These are phyloP conservation scores for Tragelaphus oryx DNA, from an alignment of 2,797 vertebrate species.

Conservation along the genomic window DNA sequence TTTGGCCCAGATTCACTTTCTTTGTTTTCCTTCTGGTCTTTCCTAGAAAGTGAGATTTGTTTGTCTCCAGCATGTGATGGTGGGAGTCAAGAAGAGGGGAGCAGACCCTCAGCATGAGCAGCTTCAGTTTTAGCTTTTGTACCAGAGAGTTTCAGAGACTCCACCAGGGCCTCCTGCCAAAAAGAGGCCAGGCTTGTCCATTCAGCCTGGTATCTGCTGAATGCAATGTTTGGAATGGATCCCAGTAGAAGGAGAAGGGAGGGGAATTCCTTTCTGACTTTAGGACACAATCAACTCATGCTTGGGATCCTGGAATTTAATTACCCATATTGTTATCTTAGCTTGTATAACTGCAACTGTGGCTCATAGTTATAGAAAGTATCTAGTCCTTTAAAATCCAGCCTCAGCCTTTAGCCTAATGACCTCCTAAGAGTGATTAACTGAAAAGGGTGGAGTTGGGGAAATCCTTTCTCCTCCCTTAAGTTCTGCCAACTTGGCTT, in stretches of 20 bases:
- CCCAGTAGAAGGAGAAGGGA: not conserved
- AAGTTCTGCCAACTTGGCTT: slow-evolving; percentile 59
- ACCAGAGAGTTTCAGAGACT: not conserved
- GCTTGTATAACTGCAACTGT: not conserved
- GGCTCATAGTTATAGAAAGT: slow-evolving; percentile 35
- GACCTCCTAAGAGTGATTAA: slow-evolving; percentile 58
- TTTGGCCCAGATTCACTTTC: not conserved
- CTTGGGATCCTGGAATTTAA: slow-evolving; percentile 42
- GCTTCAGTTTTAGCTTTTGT: not conserved
- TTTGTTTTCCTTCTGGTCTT: slow-evolving; percentile 15
- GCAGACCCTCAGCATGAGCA: not conserved
- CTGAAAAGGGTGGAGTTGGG: slow-evolving; percentile 36
- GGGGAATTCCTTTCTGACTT: slow-evolving; percentile 59
- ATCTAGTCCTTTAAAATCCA: slow-evolving; percentile 38
- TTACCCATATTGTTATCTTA: slow-evolving; percentile 55
- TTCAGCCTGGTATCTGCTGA: slow-evolving; percentile 19
- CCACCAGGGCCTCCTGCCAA: not conserved
- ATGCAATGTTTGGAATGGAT: slow-evolving; percentile 40
- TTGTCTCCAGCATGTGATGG: not conserved
- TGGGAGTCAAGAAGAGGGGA: not conserved
- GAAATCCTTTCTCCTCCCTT: slow-evolving; percentile 49
- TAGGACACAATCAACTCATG: slow-evolving; percentile 29
- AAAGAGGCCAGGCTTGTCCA: not conserved
- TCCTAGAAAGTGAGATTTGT: not conserved
- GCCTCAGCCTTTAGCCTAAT: not conserved